Base-by-base conservation (phyloP, 2,888 invertebrate species). In the Andrena minutula region DNA sequence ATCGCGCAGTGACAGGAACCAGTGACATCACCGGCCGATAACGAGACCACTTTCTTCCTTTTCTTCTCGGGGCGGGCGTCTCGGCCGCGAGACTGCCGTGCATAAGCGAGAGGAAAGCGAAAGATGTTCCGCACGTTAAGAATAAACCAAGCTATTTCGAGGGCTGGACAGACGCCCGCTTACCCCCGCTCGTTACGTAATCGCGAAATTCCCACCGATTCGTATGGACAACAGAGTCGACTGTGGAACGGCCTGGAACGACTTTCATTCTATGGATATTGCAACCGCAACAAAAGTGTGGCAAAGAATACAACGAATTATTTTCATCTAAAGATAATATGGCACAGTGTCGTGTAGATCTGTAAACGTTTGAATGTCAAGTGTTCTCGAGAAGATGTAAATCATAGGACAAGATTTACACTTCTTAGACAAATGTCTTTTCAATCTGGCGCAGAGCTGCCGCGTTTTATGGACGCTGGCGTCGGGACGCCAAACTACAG, bases 141-240 rank as follows among this genome's bases (percentile, higher is more conserved):
- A 94, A 93, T 93, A 94, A 92, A 92, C 91, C 84, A 83, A 88
- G 90, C 91, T 94, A 93, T 93, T 93, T 93, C 80, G 85, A 86
- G 90, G 89, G 85, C 93, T 94, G 92, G 93, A 93, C 91, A 91
- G 91, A 90, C 91, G 93, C 93, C 92, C 92, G 90, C 90, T 89
- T 91, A 78, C 85, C 84, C 84, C 82, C 84, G 88, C 87, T 72
- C 83, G 90, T 93, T 93, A 93, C 90, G 90, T 92, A 93, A 93
- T 92, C 91, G 85, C 87, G 86, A 89, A 86, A 92, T 93, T 92
- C 92, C 89, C 90, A 89, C 87, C 89, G 86, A 89, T 91, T 89
- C 89, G 86, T 88, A 84, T 66, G 56, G 74, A 60, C 53, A 51
- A 41, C 20, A 78, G 56, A 20, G 63, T 81, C 70, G 53, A 58